Conservation (phyloP, 2,797 vertebrate species). For the Eulemur albifrons region DNA sequence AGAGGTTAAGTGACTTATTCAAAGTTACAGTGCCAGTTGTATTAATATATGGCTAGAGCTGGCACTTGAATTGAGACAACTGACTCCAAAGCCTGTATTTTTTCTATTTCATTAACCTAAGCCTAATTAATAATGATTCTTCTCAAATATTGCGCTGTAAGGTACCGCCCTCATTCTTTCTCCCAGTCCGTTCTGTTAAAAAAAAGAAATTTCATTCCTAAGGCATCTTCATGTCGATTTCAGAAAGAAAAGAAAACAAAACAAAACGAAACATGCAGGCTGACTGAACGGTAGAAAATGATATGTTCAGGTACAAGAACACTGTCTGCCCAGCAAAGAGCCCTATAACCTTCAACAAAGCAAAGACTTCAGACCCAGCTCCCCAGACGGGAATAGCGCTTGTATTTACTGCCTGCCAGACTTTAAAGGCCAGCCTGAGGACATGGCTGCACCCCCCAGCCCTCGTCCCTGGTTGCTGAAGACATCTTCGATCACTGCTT, state of each 20-base stretch:
- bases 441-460: background rate
- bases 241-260: background rate
- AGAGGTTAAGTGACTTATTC: background rate
- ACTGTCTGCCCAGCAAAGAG: background rate
- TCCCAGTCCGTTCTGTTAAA: background rate
- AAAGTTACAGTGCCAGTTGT: background rate
- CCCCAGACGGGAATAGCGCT: background rate
- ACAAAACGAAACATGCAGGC: background rate
- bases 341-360: background rate
- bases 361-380: background rate
- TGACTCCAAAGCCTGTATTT: background rate
- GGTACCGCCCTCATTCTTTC: background rate
- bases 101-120: background rate
- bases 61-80: background rate
- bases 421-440: background rate
- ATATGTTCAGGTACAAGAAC: background rate
- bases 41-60: background rate
- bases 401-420: background rate
- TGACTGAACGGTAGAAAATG: background rate
- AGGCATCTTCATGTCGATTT: background rate
- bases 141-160: background rate
- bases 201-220: background rate
- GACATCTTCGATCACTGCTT: background rate
- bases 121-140: background rate
- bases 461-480: background rate